A percentile compares a stretch with the other conserved stretches of the same genome.
Conservation (phyloP, 2,888 invertebrate species). For the Callyntrura guangdongensis region DNA sequence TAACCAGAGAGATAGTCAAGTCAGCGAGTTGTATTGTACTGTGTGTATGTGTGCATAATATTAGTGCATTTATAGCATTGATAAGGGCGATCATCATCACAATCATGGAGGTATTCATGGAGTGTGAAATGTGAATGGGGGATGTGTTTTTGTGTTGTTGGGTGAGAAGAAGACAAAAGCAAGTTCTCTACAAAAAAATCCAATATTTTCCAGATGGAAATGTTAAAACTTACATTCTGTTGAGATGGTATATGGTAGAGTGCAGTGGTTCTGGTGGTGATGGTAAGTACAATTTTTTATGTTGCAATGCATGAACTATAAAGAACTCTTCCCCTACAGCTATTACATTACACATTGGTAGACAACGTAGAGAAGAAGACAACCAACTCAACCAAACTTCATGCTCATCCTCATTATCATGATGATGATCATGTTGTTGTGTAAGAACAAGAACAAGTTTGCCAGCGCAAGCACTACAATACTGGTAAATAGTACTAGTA, state of each 20-base stretch:
- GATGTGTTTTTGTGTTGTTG: too few species aligned
- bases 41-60: background rate
- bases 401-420: slow-evolving; percentile 11
- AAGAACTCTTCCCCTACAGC: slow-evolving; percentile 31
- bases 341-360: background rate
- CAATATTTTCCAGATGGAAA: slow-evolving; percentile 18
- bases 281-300: background rate
- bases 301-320: background rate
- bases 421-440: slow-evolving; percentile 18
- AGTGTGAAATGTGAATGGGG: background rate
- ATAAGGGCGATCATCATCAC: background rate
- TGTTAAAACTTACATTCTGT: background rate
- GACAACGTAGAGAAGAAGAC: slow-evolving; percentile 17
- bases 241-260: background rate
- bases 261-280: too few species aligned
- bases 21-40: too few species aligned
- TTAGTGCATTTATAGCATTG: background rate
- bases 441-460: slow-evolving; percentile 28
- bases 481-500: background rate
- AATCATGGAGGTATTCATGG: slow-evolving; percentile 5
- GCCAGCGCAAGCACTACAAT: background rate
- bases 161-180: background rate
- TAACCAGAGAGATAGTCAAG: too few species aligned
- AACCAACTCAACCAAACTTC: background rate
- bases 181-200: background rate